These are phyloP conservation scores for Rhingia rostrata DNA, from an alignment of 2,888 invertebrate genomes.

Conservation along the genomic window DNA sequence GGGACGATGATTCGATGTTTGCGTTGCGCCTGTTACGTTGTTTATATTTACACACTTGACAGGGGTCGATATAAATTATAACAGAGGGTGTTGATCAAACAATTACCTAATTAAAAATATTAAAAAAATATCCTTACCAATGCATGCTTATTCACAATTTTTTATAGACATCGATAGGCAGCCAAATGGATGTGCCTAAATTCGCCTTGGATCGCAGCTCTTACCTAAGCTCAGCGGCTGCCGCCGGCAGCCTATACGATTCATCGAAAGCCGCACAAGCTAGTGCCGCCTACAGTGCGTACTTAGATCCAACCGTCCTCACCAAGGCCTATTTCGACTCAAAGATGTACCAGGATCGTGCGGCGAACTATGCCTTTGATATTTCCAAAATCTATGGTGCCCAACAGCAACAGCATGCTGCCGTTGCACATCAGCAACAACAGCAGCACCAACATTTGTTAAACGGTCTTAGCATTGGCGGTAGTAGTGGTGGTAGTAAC, in stretches of 20 bases:
- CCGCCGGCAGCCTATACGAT: constrained; percentile 80
- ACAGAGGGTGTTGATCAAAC: constrained; percentile 25
- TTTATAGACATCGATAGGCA: constrained; percentile 79
- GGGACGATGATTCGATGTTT: constrained; percentile 30
- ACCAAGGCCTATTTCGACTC: constrained; percentile 83
- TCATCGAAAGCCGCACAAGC: constrained; percentile 80
- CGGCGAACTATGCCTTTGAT: constrained; percentile 83
- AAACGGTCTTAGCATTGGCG: constrained; percentile 77
- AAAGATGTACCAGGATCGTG: constrained; percentile 83
- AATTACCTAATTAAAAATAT: constrained; percentile 21
- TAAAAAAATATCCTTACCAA: background rate
- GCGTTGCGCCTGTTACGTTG: constrained; percentile 24
- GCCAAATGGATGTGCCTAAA: constrained; percentile 82
- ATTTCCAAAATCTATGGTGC: constrained; percentile 83
- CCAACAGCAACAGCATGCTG: constrained; percentile 79
- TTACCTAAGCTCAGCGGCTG: constrained; percentile 81
- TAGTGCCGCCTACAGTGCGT: constrained; percentile 82
- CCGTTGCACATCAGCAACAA: constrained; percentile 79
- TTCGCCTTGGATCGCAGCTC: constrained; percentile 82
- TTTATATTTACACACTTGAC: constrained; percentile 16
- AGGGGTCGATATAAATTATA: constrained; percentile 16
- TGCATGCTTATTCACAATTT: background rate
- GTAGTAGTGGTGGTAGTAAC: constrained; percentile 76
- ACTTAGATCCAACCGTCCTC: constrained; percentile 82
- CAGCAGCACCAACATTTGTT: constrained; percentile 81